These are phyloP conservation scores for Ylistrum balloti DNA, from an alignment of 1,140 invertebrate species.

Conservation along the genomic window DNA sequence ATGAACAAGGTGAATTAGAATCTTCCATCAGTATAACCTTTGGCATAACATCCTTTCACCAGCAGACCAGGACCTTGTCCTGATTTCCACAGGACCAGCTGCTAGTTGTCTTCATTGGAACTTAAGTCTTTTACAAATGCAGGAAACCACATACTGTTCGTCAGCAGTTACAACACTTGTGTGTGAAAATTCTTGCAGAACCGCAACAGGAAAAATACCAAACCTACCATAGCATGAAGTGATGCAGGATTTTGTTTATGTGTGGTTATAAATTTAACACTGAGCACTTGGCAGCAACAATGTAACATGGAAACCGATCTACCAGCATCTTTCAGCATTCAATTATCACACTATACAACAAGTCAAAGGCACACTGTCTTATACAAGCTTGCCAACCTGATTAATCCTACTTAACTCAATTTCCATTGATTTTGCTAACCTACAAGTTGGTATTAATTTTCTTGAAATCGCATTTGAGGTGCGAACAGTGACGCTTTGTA, in stretches of 20 bases:
- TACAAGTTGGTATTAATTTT: constrained; percentile 40
- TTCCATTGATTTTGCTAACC: constrained; percentile 38
- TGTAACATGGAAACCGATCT: not conserved
- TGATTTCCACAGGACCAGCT: not conserved
- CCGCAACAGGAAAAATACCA: not conserved
- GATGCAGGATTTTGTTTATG: not conserved
- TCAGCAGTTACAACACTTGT: not conserved
- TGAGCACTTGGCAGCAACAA: not conserved
- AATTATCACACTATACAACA: not conserved
- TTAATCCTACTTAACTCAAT: constrained; percentile 40
- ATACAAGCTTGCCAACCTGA: constrained; percentile 20
- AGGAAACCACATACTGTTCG: not conserved
- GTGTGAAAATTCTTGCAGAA: not conserved
- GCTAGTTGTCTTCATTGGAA: not conserved
- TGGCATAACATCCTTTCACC: not conserved
- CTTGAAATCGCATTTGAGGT: constrained; percentile 38
- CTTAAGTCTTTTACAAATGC: not conserved
- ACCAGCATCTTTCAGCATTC: constrained; percentile 3
- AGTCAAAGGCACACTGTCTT: not conserved
- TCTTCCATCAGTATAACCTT: not conserved
- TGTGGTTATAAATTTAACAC: not conserved
- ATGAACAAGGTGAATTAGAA: not conserved
- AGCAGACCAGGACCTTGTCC: not conserved
- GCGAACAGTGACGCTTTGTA: constrained; percentile 1
- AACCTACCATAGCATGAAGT: not conserved